These are phyloP conservation scores for Mellilla xanthometata DNA, from an alignment of 2,888 invertebrate species.

Conservation along the genomic window DNA sequence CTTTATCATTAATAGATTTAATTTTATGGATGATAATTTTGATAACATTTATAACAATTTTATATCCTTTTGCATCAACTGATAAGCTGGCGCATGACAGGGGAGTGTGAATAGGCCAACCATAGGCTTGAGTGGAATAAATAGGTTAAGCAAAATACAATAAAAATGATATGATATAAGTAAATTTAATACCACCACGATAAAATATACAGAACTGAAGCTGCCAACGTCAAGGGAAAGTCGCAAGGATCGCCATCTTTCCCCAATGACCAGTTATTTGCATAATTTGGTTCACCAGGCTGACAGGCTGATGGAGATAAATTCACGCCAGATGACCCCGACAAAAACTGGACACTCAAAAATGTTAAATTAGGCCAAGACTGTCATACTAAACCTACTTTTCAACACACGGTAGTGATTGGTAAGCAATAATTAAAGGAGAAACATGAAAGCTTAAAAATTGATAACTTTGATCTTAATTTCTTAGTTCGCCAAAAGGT, in stretches of 20 bases:
- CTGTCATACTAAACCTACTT: constrained; percentile 52
- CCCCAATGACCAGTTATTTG: constrained; percentile 43
- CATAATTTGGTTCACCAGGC: constrained; percentile 48
- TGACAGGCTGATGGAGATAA: constrained; percentile 65
- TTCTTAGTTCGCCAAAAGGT: neutral
- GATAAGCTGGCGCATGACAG: no score
- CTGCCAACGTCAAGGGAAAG: constrained; percentile 13
- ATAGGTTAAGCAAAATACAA: no score
- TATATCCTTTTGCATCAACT: no score
- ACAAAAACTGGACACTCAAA: constrained; percentile 48
- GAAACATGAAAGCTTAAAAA: constrained; percentile 21
- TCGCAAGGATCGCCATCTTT: constrained; percentile 19
- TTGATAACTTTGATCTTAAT: constrained; percentile 14
- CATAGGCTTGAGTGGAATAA: no score
- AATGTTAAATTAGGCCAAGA: constrained; percentile 63
- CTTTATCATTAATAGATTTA: no score
- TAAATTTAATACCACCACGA: no score
- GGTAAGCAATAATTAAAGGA: constrained; percentile 17
- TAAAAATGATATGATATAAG: no score
- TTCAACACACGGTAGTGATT: constrained; percentile 32
- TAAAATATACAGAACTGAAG: no score
- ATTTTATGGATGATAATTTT: no score
- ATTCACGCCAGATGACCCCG: constrained; percentile 53
- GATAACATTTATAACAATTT: no score
- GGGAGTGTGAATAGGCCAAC: no score